Evolutionary conservation across 2,888 invertebrate species (phyloP).

Genomic region (Phorcus lineatus): DNA sequence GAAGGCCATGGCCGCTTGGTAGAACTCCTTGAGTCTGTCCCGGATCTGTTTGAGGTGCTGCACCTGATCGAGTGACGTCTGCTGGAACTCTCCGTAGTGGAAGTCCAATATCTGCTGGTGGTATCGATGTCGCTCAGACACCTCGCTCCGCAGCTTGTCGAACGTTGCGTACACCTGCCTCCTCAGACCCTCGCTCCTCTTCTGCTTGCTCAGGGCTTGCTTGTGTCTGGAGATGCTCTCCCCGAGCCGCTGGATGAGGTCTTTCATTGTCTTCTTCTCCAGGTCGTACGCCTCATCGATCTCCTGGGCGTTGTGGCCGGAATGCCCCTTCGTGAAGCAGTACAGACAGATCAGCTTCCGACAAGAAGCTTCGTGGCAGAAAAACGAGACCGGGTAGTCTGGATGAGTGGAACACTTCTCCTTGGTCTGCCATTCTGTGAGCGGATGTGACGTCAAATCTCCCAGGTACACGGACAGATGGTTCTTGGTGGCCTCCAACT

Average conservation of each 20-base stretch:
- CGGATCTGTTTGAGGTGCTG: background rate
- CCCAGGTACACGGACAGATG: background rate
- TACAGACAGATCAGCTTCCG: constrained; percentile 16
- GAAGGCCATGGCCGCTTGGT: background rate
- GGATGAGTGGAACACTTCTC: background rate
- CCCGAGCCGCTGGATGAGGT: background rate
- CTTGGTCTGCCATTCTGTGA: background rate
- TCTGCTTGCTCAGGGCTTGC: too few species aligned
- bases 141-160: background rate
- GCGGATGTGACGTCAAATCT: background rate
- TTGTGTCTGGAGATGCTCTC: background rate
- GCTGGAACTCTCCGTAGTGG: constrained; percentile 8
- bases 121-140: background rate
- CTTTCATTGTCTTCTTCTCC: background rate
- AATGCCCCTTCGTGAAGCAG: background rate
- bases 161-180: background rate
- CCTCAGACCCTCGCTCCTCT: background rate
- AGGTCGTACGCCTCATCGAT: background rate
- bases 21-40: background rate
- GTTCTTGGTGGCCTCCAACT: background rate
- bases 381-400: background rate
- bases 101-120: background rate
- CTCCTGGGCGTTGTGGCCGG: background rate
- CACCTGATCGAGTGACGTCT: background rate
- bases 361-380: background rate